phyloP scores from a whole-genome alignment of 2,113 vertebrate genomes.

The Grallaria varia region DNA sequence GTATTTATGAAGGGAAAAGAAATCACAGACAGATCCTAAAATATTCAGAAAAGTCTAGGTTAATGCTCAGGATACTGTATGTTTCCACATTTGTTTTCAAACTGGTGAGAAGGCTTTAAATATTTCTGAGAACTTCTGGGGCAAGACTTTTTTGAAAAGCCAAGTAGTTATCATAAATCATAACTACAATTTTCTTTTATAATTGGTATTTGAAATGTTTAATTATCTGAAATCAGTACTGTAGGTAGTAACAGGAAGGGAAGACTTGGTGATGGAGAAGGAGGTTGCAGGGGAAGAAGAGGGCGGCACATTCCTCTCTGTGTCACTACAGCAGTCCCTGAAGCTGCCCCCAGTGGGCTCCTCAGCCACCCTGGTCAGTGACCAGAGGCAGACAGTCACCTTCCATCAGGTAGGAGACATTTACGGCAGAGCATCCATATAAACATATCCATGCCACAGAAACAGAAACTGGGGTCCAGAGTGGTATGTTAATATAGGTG shows the following conservation, averaged over 20 bases:
- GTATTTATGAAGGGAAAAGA: background rate
- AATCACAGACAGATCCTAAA: background rate
- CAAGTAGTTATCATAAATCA: background rate
- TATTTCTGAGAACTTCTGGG: background rate
- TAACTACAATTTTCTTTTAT: background rate
- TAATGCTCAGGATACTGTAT: background rate
- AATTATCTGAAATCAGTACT: background rate
- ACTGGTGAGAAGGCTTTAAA: background rate
- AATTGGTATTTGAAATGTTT: background rate
- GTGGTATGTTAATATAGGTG: fast-evolving
- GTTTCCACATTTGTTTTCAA: background rate
- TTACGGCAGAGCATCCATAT: background rate
- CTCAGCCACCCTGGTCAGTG: background rate
- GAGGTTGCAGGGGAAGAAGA: background rate
- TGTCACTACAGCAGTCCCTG: background rate
- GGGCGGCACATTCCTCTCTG: background rate
- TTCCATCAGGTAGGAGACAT: background rate
- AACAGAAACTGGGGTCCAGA: background rate
- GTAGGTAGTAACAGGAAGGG: background rate
- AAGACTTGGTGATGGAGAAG: background rate
- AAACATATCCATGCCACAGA: background rate
- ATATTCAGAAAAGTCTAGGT: background rate
- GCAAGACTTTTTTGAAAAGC: background rate
- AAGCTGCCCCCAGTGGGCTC: background rate
- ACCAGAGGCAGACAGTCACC: background rate